Conservation (phyloP, 30 jellyfish, hydroid and myxozoan species). For the Hydractinia symbiolongicarpus region DNA sequence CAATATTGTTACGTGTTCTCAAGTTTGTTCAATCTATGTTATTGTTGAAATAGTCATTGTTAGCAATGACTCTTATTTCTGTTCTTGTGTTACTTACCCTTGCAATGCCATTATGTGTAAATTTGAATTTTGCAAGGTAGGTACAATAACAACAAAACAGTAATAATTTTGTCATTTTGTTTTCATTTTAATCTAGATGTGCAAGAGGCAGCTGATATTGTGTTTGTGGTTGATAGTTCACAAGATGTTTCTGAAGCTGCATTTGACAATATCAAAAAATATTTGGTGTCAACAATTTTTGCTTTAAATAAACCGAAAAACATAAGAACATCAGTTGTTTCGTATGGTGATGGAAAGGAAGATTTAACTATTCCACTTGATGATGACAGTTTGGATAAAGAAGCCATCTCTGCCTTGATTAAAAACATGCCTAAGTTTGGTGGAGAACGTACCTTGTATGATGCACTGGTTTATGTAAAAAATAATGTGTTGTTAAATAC, state of each 20-base stretch:
- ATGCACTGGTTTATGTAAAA: background rate
- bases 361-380: background rate
- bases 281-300: background rate
- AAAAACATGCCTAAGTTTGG: background rate
- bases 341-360: constrained; percentile 10
- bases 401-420: background rate
- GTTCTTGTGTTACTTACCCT: too few relatives aligned
- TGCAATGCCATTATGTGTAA: too few relatives aligned
- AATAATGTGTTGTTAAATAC: background rate
- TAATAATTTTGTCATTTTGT: too few relatives aligned
- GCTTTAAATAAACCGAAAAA: background rate
- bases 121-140: too few relatives aligned
- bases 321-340: constrained; percentile 4
- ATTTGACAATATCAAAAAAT: background rate
- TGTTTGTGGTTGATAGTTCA: constrained; percentile 2
- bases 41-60: too few relatives aligned
- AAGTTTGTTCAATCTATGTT: too few relatives aligned
- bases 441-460: constrained; percentile 1
- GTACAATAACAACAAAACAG: too few relatives aligned
- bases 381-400: background rate
- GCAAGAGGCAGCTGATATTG: too few relatives aligned
- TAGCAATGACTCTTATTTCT: too few relatives aligned
- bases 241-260: background rate
- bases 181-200: too few relatives aligned
- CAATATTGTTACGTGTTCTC: too few relatives aligned